Evolutionary conservation across 2,888 invertebrate species (phyloP).

Genomic region (Malachius bipustulatus): DNA sequence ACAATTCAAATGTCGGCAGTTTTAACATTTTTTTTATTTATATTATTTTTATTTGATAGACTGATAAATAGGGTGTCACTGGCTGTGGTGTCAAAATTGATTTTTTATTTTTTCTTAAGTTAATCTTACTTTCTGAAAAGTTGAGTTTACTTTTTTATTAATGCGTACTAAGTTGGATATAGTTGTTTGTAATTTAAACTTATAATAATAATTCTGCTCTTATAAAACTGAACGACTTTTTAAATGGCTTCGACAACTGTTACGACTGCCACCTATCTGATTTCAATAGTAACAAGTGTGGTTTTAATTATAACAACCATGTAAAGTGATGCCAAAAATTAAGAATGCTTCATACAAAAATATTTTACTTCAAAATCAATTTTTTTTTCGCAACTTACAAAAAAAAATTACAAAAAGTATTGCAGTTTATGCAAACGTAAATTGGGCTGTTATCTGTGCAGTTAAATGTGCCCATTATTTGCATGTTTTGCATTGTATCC

Average conservation of each 20-base stretch:
- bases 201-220: neutral
- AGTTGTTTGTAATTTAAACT: neutral
- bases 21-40: too few species aligned
- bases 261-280: too few species aligned
- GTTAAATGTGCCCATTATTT: slow-evolving; percentile 6
- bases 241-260: too few species aligned
- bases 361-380: neutral
- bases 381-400: neutral
- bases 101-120: neutral
- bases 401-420: neutral
- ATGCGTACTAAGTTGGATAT: slow-evolving; percentile 1
- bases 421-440: neutral
- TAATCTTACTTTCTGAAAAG: slow-evolving; percentile 1
- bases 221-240: slow-evolving; percentile 1
- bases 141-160: neutral
- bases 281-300: slow-evolving; percentile 1
- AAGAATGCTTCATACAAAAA: neutral
- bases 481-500: slow-evolving; percentile 4
- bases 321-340: neutral
- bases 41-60: too few species aligned
- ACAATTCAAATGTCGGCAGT: too few species aligned
- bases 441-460: neutral
- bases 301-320: neutral
- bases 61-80: too few species aligned
- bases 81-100: neutral